Percentiles rank a stretch among this genome's conserved stretches.
Evolutionary conservation across 2,888 invertebrate species (phyloP).

Genomic region (Arenicola marina): DNA sequence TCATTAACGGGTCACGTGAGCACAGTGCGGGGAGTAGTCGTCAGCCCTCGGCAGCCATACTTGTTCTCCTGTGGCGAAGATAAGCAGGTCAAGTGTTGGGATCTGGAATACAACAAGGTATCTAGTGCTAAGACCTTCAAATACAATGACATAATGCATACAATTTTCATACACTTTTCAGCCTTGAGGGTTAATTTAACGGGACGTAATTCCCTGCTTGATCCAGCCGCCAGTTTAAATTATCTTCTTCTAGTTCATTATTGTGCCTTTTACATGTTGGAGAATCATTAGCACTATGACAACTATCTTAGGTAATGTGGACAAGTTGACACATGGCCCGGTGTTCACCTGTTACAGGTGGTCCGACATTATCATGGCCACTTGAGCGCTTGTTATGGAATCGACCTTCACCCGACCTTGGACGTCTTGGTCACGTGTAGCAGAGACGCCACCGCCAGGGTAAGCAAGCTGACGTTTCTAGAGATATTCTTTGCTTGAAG

Average conservation of each 20-base stretch:
- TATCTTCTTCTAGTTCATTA: no score
- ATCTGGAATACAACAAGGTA: conserved; percentile 97
- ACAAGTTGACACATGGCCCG: no score
- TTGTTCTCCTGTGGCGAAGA: conserved; percentile 99
- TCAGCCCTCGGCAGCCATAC: conserved; percentile 94
- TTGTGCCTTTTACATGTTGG: no score
- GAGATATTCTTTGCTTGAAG: no score
- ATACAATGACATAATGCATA: no score
- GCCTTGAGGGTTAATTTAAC: no score
- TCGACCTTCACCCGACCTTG: conserved; percentile 91
- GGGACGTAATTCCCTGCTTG: no score
- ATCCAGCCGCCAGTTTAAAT: no score
- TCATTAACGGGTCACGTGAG: conserved; percentile 98
- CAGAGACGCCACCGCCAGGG: conserved; percentile 89
- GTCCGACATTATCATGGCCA: conserved; percentile 99
- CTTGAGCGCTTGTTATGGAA: conserved; percentile 90
- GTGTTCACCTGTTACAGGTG: conserved; percentile 72
- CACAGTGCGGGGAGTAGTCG: conserved; percentile 92
- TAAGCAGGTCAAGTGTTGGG: conserved; percentile 90
- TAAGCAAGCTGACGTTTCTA: no score
- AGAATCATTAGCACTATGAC: no score
- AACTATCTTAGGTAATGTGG: no score
- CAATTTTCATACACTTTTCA: no score
- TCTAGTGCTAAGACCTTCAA: conserved; percentile 13
- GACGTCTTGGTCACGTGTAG: conserved; percentile 94